These are phyloP conservation scores for Theristicus caerulescens DNA, from an alignment of 2,113 vertebrate species.

Conservation along the genomic window DNA sequence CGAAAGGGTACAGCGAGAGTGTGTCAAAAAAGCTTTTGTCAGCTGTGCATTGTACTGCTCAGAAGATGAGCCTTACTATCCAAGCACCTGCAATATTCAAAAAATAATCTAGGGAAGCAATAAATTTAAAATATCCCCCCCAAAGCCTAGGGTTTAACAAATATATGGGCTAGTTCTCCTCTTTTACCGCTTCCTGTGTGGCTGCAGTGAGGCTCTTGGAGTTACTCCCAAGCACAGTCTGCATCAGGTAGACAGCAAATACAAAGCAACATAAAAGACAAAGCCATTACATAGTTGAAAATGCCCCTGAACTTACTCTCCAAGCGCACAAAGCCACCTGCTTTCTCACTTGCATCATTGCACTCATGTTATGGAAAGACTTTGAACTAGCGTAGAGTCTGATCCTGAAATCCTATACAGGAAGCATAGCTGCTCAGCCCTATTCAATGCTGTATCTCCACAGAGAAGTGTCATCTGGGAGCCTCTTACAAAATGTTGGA, in stretches of 20 bases:
- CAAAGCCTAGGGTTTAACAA: neutral
- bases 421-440: neutral
- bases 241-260: slow-evolving; percentile 15
- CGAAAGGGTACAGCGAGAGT: neutral
- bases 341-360: slow-evolving; percentile 44
- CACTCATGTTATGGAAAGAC: neutral
- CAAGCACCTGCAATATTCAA: neutral
- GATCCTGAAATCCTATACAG: neutral
- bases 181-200: slow-evolving; percentile 12
- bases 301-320: neutral
- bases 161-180: neutral
- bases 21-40: neutral
- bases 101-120: slow-evolving; percentile 12
- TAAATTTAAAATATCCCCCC: neutral
- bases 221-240: neutral
- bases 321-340: neutral
- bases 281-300: neutral
- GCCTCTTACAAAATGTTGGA: neutral
- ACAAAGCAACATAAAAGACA: neutral
- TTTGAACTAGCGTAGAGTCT: neutral
- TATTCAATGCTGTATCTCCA: neutral
- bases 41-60: neutral
- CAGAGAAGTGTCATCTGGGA: neutral
- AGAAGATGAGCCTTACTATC: neutral
- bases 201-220: neutral